Evolutionary conservation across 92 coral and sea anemone species (phyloP).

Genomic region (Porites rus): DNA sequence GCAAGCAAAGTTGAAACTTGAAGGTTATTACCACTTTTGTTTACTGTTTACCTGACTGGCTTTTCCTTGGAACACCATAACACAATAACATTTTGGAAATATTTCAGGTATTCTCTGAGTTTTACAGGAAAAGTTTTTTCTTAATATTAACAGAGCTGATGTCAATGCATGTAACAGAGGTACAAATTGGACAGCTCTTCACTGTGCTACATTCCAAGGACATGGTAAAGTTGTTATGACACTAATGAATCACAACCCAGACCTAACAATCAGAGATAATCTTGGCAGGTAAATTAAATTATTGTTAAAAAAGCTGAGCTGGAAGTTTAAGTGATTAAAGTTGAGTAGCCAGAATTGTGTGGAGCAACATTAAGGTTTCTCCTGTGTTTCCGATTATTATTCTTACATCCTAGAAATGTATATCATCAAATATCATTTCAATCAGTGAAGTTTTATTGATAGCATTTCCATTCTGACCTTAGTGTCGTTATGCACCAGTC

Average conservation of each 20-base stretch:
- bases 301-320: not conserved
- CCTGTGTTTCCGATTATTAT: no score
- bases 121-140: not conserved
- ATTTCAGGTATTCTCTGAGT: not conserved
- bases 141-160: constrained; percentile 62
- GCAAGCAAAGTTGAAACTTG: no score
- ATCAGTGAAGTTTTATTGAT: no score
- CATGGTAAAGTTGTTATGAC: constrained; percentile 91
- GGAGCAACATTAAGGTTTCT: no score
- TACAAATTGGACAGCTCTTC: constrained; percentile 86
- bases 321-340: not conserved
- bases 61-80: no score
- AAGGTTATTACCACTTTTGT: no score
- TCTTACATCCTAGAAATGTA: no score
- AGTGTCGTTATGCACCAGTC: no score
- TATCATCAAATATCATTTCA: no score
- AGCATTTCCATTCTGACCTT: no score
- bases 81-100: no score
- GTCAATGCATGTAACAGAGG: constrained; percentile 82
- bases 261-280: constrained; percentile 70
- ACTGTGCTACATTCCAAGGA: constrained; percentile 94
- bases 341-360: not conserved
- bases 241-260: constrained; percentile 79
- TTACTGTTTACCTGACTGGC: no score
- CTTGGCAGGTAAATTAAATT: constrained; percentile 66